Base-by-base conservation (phyloP, 2,888 invertebrate species). In the Drosophila birchii region DNA sequence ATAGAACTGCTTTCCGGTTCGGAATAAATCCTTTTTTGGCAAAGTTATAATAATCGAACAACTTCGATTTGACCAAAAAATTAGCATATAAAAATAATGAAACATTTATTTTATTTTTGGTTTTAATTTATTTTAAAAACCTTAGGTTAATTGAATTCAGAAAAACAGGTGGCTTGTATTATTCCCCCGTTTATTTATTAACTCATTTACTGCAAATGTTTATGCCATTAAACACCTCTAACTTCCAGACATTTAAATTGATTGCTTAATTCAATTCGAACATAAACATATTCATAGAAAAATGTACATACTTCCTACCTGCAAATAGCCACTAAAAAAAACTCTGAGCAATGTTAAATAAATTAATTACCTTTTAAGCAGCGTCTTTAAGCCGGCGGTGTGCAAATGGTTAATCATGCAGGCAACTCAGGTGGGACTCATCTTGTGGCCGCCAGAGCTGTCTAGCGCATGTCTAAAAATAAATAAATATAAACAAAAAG, bases 291-390 rank as follows among this genome's bases (percentile, higher is more conserved):
- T 36, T 51, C 34, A 51, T 36, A 53, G 36, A 23, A 29, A 57
- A 26, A 34, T 14, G 43, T 53, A 53, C 51, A 53, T 53, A 63
- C 51, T 66, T 66, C 64, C 64, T 66, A 51, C 12, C 41, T 51
- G 20, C 41, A 63, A 43, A 39, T 11, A 7, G 39, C 36, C 51
- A 53, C 36, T 59, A 49, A 55, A 53, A 14, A 26, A 18, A 29
- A 29, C 38, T n/a, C 12, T 14, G 56, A 9, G 14, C 36, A 53
- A 41, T 53, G 43, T 53, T 66, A 53, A 53, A 66, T 66, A 38
- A 64, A 80, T 86, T 88, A 85, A 85, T 85, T 86, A 81, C 75
- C 70, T 79, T 83, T 83, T 76, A 79, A 88, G 75, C 83, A 80
- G 77, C 55, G 32, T 45, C 58, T 53, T 49, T 44, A 45, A 44